Base-by-base conservation (phyloP, 1,140 invertebrate genomes). In the Micrasema longulum region DNA sequence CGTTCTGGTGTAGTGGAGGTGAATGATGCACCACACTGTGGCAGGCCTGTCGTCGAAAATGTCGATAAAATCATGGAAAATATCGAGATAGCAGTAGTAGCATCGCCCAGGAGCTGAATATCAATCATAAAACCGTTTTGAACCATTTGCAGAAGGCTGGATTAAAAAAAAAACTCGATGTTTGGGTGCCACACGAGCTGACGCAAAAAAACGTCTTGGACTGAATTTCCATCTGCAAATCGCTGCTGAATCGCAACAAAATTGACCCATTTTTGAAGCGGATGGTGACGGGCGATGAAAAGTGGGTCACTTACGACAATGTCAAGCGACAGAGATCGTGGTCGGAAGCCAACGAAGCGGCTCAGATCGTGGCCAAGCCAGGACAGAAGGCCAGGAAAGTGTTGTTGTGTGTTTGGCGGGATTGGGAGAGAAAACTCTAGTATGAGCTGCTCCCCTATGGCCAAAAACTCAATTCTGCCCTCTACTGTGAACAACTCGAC, bases 241-340 rank as follows among this genome's bases (percentile, higher is more conserved):
- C 52, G 31, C 52, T 55, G 52, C 52, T 55, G 52, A 55, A 23
- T 55, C 52, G 20, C 52, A 55, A 55, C 52, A 55, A 55, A 55
- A 55, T 55, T 23, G 52, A 31, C 52, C 52, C 52, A 55, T 55
- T 55, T 55, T 23, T 55, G 52, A 55, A 55, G 52, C 52, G 52
- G 52, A 9, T 55, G 52, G 52, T 55, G 23, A 55, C 4, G 22
- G 52, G 22, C 31, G 52, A 55, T 55, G 52, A 26, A 55, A 55
- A 55, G 52, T 55, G 47, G 38, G 38, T 43, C 38, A 43, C 38
- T 43, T 43, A 43, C 47, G 14, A 50, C 47, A 50, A 50, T 50
- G 47, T 50, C 47, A 50, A 50, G 47, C 47, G 47, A 50, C 47
- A 50, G 14, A 50, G 47, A 50, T 50, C 47, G 47, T 50, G 47